A percentile compares a stretch with the other conserved stretches of the same genome.
Evolutionary conservation across 2,113 vertebrate genomes (phyloP).

Genomic region (Sus scrofa): T2T-Sscrofa CM000820.6:134437001-134437500

Average conservation of each 20-base stretch:
- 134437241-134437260: neutral
- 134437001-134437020: neutral
- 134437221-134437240: slow-evolving; percentile 26
- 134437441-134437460: neutral
- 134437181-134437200: neutral
- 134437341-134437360: neutral
- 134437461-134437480: slow-evolving; percentile 24
- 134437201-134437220: neutral
- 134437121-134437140: neutral
- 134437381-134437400: neutral
- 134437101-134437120: neutral
- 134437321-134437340: neutral
- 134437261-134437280: neutral
- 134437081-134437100: neutral
- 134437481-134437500: neutral
- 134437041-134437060: neutral
- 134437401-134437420: slow-evolving; percentile 16
- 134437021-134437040: slow-evolving; percentile 13
- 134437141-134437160: neutral
- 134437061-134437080: slow-evolving; percentile 31
- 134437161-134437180: neutral
- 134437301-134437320: slow-evolving; percentile 14
- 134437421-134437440: neutral
- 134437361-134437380: neutral
- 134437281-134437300: neutral